Conservation (phyloP, 1,140 invertebrate species). For the Pachyrhynchus sulphureomaculatus region DNA sequence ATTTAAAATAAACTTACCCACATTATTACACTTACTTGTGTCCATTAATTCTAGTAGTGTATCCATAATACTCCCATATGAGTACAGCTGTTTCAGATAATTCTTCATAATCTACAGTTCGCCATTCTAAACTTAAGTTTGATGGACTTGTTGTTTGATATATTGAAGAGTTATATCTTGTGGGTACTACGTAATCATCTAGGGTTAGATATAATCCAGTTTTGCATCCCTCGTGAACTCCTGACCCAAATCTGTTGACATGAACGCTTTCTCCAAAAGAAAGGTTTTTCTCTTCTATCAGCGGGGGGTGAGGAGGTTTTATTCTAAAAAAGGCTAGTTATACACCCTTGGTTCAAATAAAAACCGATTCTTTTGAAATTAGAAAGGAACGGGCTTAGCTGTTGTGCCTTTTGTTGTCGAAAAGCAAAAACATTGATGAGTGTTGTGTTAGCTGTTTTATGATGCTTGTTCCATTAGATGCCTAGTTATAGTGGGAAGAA, state of each 20-base stretch:
- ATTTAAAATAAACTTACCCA: too few relatives aligned
- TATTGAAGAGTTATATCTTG: background rate
- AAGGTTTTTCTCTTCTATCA: conserved; percentile 20
- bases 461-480: too few relatives aligned
- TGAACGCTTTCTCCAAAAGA: conserved; percentile 28
- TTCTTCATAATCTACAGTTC: conserved; percentile 30
- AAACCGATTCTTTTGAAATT: too few relatives aligned
- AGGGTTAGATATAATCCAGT: conserved; percentile 45
- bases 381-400: too few relatives aligned
- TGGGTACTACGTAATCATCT: conserved; percentile 34
- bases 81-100: conserved; percentile 38
- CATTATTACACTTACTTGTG: conserved; percentile 8
- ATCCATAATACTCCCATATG: conserved; percentile 40
- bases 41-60: conserved; percentile 15
- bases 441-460: too few relatives aligned
- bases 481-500: too few relatives aligned
- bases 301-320: conserved; percentile 2
- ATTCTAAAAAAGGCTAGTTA: background rate
- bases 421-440: too few relatives aligned
- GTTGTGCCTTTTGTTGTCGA: too few relatives aligned
- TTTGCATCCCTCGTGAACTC: conserved; percentile 54
- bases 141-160: background rate
- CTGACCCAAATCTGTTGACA: conserved; percentile 54
- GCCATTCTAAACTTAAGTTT: conserved; percentile 9
- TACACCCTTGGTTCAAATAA: too few relatives aligned